Evolutionary conservation across 2,888 invertebrate species (phyloP), one percentile per base, ranked within the genome.

Genomic region (Cosmopolites sordidus): DNA sequence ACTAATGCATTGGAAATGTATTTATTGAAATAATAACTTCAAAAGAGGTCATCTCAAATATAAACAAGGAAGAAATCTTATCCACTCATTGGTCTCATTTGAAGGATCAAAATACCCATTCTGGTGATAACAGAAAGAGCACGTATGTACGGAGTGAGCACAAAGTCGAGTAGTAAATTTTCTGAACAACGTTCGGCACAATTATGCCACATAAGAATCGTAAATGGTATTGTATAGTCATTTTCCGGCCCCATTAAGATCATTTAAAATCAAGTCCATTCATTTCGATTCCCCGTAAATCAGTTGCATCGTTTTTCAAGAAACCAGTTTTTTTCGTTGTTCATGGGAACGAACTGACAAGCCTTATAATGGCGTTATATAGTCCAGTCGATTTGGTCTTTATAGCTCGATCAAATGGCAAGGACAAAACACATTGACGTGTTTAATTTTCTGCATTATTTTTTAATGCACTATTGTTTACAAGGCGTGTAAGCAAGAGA

Each of bases 231-330:
- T 53, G 53, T 48, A 33, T 43, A 40, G 53, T 41, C 48, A 45
- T 53, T 53, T 48, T 48, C 44, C 40, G 53, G 53, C 16, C 45
- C 48, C 53, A 53, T 53, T 53, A 53, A 53, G 40, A 40, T 48
- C 48, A 37, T 44, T 44, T 48, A 27, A 33, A 48, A 44, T 33
- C 48, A 22, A 44, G 48, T 48, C 48, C 44, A 53, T 53, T 53
- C 53, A 53, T 44, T 48, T 53, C 30, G 41, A 53, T 53, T 48
- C 44, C 16, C 27, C 17, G 45, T 53, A 53, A 48, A 53, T 52
- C 52, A 43, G 39, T 47, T 40, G 33, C 39, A 17, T 33, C 48
- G 47, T 48, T 49, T 49, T 43, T 49, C 16, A 49, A 33, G 38
- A 43, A 49, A 49, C 49, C 49, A 49, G 49, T 49, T 49, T 43